phyloP scores from a whole-genome alignment of 2,797 vertebrate species.

The Siniperca obscura region DNA sequence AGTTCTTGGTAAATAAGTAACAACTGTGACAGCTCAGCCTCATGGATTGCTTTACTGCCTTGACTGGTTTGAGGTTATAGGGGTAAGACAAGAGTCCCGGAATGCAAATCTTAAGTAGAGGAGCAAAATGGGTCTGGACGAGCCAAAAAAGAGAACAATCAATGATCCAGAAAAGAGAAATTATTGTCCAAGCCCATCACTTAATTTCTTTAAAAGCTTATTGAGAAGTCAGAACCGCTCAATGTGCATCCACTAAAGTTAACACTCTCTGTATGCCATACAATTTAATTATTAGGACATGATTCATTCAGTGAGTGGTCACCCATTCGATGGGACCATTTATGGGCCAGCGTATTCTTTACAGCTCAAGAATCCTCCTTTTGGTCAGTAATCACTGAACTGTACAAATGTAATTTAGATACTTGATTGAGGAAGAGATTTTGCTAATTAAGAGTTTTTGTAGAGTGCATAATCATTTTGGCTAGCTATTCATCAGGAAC shows the following conservation, averaged over 20 bases:
- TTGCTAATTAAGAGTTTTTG: conserved; percentile 84
- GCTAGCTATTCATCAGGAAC: conserved; percentile 82
- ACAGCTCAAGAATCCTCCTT: conserved; percentile 76
- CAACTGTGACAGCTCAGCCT: conserved; percentile 34
- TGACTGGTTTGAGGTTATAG: conserved; percentile 79
- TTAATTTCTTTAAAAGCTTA: conserved; percentile 98
- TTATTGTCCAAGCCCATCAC: conserved; percentile 92
- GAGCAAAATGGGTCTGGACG: conserved; percentile 87
- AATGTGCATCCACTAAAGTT: conserved; percentile 84
- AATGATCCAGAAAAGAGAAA: conserved; percentile 94
- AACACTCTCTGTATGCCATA: conserved; percentile 80
- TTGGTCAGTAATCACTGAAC: conserved; percentile 84
- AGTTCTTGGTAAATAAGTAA: conserved; percentile 1
- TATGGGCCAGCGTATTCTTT: conserved; percentile 77
- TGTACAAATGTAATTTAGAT: conserved; percentile 85
- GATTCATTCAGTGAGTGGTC: conserved; percentile 85
- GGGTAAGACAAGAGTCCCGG: conserved; percentile 88
- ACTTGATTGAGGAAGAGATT: conserved; percentile 81
- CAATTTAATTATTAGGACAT: conserved; percentile 88
- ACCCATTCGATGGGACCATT: conserved; percentile 80
- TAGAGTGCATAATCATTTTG: conserved; percentile 82
- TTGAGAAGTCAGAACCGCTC: conserved; percentile 88
- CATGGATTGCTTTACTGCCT: conserved; percentile 45
- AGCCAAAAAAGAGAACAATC: conserved; percentile 89
- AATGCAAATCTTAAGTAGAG: conserved; percentile 87